Evolutionary conservation across 2,797 vertebrate species (phyloP).

Genomic region (Falco naumanni): DNA sequence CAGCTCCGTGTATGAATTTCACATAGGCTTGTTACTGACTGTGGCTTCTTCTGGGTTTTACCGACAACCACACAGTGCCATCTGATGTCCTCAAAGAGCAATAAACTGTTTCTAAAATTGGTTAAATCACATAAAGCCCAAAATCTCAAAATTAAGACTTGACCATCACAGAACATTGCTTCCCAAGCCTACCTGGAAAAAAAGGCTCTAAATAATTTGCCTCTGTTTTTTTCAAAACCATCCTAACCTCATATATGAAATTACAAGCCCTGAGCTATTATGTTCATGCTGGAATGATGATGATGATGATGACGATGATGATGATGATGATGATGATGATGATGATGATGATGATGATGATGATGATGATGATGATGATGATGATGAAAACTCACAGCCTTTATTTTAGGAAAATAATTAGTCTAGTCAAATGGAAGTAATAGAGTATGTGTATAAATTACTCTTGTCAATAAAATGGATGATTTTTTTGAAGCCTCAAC

Average conservation of each 20-base stretch:
- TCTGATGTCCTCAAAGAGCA: not conserved
- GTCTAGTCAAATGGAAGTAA: not conserved
- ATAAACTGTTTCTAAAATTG: not conserved
- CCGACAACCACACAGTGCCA: not conserved
- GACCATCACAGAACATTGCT: not conserved
- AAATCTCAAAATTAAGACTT: not conserved
- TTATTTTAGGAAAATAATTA: not conserved
- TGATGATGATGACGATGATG: too few species aligned
- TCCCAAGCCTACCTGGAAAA: not conserved
- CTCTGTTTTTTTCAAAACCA: not conserved
- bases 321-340: too few species aligned
- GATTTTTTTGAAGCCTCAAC: not conserved
- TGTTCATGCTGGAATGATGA: not conserved
- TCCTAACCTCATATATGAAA: accelerated
- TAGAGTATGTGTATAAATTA: not conserved
- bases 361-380: too few species aligned
- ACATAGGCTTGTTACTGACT: not conserved
- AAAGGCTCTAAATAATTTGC: not conserved
- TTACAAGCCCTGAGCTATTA: not conserved
- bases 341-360: too few species aligned
- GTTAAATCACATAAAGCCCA: not conserved
- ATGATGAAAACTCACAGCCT: not conserved
- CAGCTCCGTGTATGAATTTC: not conserved
- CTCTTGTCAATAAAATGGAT: not conserved
- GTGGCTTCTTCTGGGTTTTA: not conserved